phyloP scores from a whole-genome alignment of 1,140 invertebrate genomes.

The Globodera rostochiensis region DNA sequence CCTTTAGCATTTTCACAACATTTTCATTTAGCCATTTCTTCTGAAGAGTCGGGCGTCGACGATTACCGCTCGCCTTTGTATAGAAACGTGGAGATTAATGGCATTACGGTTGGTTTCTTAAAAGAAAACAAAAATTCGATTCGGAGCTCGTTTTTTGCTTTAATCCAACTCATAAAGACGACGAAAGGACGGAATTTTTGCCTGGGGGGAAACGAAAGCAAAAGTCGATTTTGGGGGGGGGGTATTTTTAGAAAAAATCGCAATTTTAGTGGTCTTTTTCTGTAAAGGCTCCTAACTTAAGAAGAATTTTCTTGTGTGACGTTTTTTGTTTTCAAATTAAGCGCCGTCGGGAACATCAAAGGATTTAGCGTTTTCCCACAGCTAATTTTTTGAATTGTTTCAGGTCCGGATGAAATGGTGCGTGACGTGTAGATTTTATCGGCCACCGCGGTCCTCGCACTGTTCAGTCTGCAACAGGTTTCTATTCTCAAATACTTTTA shows the following conservation, averaged over 20 bases:
- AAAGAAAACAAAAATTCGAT: no score
- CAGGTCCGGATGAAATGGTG: conserved; percentile 94
- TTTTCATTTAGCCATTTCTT: conserved; percentile 50
- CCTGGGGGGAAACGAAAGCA: no score
- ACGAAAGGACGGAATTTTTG: no score
- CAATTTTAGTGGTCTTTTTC: no score
- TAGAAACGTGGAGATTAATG: conserved; percentile 88
- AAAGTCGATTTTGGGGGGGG: no score
- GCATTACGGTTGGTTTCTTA: conserved; percentile 78
- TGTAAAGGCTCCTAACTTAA: no score
- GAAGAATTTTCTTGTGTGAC: neutral
- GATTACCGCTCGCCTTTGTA: conserved; percentile 95
- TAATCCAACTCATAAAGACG: no score
- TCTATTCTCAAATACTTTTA: neutral
- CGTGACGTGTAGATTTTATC: conserved; percentile 97
- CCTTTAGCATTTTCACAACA: conserved; percentile 18
- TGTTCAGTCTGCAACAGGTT: conserved; percentile 89
- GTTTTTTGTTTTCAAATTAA: neutral
- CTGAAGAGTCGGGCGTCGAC: conserved; percentile 70
- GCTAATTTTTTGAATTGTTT: neutral
- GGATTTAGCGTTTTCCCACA: no score
- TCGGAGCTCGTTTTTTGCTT: no score
- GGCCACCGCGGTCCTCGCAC: conserved; percentile 90
- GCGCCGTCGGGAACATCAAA: no score
- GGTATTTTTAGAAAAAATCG: no score